These are phyloP conservation scores for Syngnathus floridae DNA, from an alignment of 2,113 vertebrate genomes.

Conservation along the genomic window DNA sequence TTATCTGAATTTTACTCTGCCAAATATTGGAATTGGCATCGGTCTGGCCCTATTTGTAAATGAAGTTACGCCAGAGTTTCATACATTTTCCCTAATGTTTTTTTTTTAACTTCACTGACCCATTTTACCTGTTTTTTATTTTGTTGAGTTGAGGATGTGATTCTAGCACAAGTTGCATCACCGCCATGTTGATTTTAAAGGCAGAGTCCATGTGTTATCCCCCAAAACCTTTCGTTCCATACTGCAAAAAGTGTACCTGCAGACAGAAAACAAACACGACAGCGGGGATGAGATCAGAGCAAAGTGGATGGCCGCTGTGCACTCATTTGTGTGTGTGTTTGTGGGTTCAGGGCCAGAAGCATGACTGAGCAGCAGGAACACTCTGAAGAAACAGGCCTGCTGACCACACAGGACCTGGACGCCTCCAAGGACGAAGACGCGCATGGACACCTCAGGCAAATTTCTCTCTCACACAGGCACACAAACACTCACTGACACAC, in stretches of 20 bases:
- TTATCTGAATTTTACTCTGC: too few relatives aligned
- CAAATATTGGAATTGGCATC: too few relatives aligned
- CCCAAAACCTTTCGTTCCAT: conserved; percentile 12
- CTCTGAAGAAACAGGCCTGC: conserved; percentile 61
- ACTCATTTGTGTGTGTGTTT: conserved; percentile 50
- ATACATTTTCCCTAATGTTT: neutral
- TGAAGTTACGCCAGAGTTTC: too few relatives aligned
- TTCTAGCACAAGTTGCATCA: conserved; percentile 39
- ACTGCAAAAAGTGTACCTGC: conserved; percentile 28
- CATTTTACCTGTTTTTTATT: conserved; percentile 9
- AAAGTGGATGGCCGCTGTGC: conserved; percentile 28
- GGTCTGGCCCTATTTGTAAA: too few relatives aligned
- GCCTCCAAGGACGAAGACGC: conserved; percentile 68
- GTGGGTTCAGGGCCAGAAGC: conserved; percentile 62
- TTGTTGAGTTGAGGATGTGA: conserved; percentile 19
- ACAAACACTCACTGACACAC: neutral
- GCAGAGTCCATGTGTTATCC: conserved; percentile 48
- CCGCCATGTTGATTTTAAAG: conserved; percentile 33
- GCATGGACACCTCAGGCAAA: conserved; percentile 71
- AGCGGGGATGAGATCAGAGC: conserved; percentile 9
- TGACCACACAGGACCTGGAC: conserved; percentile 65
- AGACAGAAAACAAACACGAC: conserved; percentile 39
- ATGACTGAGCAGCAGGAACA: conserved; percentile 73
- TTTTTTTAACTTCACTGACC: conserved; percentile 16
- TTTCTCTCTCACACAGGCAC: conserved; percentile 11